These are phyloP conservation scores for Potamilus streckersoni DNA, from an alignment of 1,140 invertebrate genomes.

Conservation along the genomic window DNA sequence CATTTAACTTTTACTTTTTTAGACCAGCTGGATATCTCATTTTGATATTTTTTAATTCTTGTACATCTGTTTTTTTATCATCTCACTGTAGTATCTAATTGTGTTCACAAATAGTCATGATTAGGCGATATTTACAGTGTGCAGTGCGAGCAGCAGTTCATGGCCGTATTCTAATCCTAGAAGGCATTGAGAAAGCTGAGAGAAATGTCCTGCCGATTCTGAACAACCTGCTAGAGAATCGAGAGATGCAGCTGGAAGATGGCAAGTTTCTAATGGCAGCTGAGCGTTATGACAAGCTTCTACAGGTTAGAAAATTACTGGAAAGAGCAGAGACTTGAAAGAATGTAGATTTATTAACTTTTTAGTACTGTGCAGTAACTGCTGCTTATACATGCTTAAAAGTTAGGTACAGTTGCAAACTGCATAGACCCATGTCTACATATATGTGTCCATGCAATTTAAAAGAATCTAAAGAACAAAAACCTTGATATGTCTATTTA, in stretches of 20 bases:
- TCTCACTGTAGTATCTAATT: background rate
- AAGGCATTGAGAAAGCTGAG: conserved; percentile 98
- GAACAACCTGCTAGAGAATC: conserved; percentile 98
- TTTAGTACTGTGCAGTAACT: no score
- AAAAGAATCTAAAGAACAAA: no score
- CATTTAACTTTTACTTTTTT: no score
- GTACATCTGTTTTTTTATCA: background rate
- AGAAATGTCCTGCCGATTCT: conserved; percentile 95
- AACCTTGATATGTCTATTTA: no score
- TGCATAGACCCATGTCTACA: no score
- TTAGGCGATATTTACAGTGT: conserved; percentile 72
- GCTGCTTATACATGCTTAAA: no score
- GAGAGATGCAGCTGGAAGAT: conserved; percentile 98
- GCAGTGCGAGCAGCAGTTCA: conserved; percentile 90
- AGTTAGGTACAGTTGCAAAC: no score
- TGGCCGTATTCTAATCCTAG: conserved; percentile 90
- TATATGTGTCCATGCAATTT: no score
- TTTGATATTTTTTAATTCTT: background rate
- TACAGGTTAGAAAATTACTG: conserved; percentile 74
- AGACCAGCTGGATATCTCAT: background rate
- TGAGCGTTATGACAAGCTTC: conserved; percentile 88
- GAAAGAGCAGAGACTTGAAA: no score
- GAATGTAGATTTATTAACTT: no score
- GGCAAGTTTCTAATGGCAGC: conserved; percentile 92
- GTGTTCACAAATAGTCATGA: background rate